Base-by-base conservation (phyloP, 2,113 vertebrate genomes). In the Dipodomys ordii region DNA sequence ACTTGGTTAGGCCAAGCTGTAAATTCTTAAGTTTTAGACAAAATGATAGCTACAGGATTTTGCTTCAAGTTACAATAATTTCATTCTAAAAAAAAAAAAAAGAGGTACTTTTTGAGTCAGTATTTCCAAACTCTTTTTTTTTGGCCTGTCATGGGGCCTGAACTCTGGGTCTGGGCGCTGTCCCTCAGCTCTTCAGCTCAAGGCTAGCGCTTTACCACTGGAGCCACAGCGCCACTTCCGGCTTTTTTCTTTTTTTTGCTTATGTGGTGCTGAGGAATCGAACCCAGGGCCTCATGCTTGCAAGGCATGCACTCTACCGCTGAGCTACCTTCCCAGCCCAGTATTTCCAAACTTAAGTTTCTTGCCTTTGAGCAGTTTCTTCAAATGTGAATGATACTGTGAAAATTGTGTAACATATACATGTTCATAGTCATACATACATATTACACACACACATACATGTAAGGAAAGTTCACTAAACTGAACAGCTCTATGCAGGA, bases 1-100 rank as follows among this genome's bases (percentile, higher is more conserved):
- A 82, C 4, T 0, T 35, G 20, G 18, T 11, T 60, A 86, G 23
- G 67, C 22, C 16, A 94, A 95, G 79, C 32, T 78, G 2, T 85
- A 82, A 93, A 88, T 95, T 88, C 87, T 92, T n/a, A 90, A 93
- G 81, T 32, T 19, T 87, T 71, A 84, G 35, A n/a, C 73, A 73
- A 89, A 28, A 88, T 22, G 64, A 27, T 35, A 39, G 39, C 39
- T 39, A 85, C 1, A 69, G 19, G 27, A 69, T 92, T 90, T 81
- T 57, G 65, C 35, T 87, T 83, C 20, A 65, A n/a, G 35, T 83
- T 27, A 86, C 32, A 88, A 76, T 71, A 78, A 32, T 4, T 90
- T 92, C 68, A 84, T 57, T 13, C 53, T 92, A 27, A 87, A 72
- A 67, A 32, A 88, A 62, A 91, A 5, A 12, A 28, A 91, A 5